phyloP scores from a whole-genome alignment of 1,140 invertebrate genomes.

The Triops longicaudatus region DNA sequence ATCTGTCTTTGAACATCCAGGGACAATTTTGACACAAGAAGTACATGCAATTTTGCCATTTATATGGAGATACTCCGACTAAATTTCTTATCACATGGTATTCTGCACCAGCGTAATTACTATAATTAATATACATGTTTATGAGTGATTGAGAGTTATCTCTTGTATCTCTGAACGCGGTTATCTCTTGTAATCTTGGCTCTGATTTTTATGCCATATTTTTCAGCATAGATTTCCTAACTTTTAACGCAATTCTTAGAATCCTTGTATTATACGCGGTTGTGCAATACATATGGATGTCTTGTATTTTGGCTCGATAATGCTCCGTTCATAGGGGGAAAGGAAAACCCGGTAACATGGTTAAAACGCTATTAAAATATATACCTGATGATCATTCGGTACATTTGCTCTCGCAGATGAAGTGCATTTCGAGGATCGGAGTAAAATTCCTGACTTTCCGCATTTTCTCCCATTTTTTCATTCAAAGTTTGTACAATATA shows the following conservation, averaged over 20 bases:
- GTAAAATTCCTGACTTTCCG: neutral
- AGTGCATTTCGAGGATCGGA: neutral
- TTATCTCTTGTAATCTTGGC: no score
- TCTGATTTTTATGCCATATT: no score
- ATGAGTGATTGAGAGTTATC: neutral
- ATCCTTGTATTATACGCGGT: no score
- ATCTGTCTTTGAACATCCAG: no score
- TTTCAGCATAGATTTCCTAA: no score
- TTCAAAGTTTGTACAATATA: neutral
- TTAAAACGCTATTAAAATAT: slow-evolving; percentile 23
- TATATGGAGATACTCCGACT: neutral
- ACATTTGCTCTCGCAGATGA: slow-evolving; percentile 56
- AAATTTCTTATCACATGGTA: no score
- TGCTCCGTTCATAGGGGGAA: slow-evolving; percentile 21
- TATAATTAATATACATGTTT: slow-evolving; percentile 21
- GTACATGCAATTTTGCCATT: slow-evolving; percentile 22
- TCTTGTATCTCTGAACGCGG: no score
- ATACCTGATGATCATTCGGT: slow-evolving; percentile 81
- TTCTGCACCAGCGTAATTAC: neutral
- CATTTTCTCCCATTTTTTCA: neutral
- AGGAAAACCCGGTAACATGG: slow-evolving; percentile 29
- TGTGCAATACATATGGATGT: no score
- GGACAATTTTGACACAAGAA: no score
- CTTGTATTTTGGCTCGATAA: no score
- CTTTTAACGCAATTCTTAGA: no score